phyloP scores from a whole-genome alignment of 2,113 vertebrate species.

The Amphiprion ocellaris region DNA sequence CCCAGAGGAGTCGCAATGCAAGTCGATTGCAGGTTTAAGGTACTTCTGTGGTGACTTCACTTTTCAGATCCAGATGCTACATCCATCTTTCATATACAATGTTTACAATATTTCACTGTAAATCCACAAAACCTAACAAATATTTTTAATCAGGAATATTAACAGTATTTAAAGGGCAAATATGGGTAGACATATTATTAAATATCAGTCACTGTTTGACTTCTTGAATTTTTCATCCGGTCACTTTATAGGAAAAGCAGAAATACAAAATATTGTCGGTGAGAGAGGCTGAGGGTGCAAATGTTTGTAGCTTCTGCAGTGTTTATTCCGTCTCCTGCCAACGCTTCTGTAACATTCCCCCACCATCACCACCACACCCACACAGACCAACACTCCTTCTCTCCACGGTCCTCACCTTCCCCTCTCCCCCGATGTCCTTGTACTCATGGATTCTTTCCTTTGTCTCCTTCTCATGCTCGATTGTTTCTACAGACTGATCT shows the following conservation, averaged over 20 bases:
- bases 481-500: conserved; percentile 1
- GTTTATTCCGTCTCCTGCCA: conserved; percentile 30
- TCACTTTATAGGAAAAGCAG: neutral
- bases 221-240: too few relatives aligned
- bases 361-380: neutral
- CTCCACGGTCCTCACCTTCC: conserved; percentile 19
- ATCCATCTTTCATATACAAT: too few relatives aligned
- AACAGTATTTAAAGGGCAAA: too few relatives aligned
- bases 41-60: too few relatives aligned
- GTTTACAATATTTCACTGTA: too few relatives aligned
- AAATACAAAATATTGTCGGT: conserved; percentile 40
- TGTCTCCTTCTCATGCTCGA: neutral
- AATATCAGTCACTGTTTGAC: too few relatives aligned
- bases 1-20: too few relatives aligned
- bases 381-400: conserved; percentile 8
- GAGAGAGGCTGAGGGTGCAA: conserved; percentile 20
- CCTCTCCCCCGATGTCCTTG: conserved; percentile 37
- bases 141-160: too few relatives aligned
- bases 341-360: conserved; percentile 34
- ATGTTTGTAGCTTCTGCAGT: conserved; percentile 49
- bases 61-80: too few relatives aligned
- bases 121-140: too few relatives aligned
- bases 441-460: conserved; percentile 3
- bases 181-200: too few relatives aligned
- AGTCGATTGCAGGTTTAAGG: too few relatives aligned